These are phyloP conservation scores for Arion vulgaris DNA, from an alignment of 1,140 invertebrate genomes.

Conservation along the genomic window DNA sequence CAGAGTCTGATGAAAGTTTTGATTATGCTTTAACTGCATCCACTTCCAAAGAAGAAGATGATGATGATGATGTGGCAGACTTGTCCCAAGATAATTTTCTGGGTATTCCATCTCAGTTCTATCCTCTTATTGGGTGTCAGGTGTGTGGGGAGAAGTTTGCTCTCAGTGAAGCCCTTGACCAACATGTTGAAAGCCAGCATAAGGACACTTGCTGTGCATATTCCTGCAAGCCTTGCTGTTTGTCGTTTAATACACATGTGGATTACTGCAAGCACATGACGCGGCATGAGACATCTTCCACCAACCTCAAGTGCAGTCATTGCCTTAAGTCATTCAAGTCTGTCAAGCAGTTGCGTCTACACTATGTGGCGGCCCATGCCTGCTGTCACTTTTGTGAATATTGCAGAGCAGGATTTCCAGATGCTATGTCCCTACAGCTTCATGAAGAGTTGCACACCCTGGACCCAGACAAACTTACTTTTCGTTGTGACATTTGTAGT, in stretches of 20 bases:
- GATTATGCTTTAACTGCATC: conserved; percentile 21
- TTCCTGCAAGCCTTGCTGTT: conserved; percentile 26
- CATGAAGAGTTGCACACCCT: conserved; percentile 42
- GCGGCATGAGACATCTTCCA: conserved; percentile 22
- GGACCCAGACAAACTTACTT: conserved; percentile 40
- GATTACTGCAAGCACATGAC: conserved; percentile 33
- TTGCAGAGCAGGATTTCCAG: conserved; percentile 43
- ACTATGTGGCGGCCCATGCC: conserved; percentile 42
- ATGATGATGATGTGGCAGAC: background rate
- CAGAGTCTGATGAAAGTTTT: conserved; percentile 20
- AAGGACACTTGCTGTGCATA: conserved; percentile 22
- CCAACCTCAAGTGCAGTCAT: conserved; percentile 40
- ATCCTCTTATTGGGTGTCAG: conserved; percentile 35
- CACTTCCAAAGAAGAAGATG: conserved; percentile 6
- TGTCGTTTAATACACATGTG: conserved; percentile 13
- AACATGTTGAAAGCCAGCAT: conserved; percentile 32
- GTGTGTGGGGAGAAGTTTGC: conserved; percentile 42
- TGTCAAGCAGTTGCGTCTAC: conserved; percentile 43
- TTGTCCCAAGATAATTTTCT: conserved; percentile 29
- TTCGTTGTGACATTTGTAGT: conserved; percentile 76
- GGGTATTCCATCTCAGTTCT: conserved; percentile 30
- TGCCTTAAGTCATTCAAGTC: conserved; percentile 45
- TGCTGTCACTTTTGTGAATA: conserved; percentile 45
- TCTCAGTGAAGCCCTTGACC: conserved; percentile 32
- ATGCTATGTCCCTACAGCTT: conserved; percentile 34